Evolutionary conservation across 2,113 vertebrate species (phyloP), one percentile per base, ranked within the genome.

Genomic region (Perca fluviatilis): DNA sequence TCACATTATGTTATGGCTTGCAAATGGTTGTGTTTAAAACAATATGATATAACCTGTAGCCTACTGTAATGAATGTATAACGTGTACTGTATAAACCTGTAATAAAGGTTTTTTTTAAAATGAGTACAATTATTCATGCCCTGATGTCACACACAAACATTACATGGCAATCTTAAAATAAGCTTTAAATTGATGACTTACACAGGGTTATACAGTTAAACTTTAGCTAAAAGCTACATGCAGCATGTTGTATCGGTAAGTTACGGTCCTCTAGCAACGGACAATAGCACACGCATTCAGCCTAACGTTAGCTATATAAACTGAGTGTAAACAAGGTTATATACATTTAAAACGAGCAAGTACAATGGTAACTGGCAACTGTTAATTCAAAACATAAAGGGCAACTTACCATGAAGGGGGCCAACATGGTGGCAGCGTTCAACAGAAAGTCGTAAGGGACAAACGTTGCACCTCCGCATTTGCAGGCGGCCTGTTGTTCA

Each of bases 341-440:
- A 16, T 2, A 0, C 19, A 56, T 43, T 61, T 30, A 65, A 23
- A 11, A 14, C 0, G 2, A n/a, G 1, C 0, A 10, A 12, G 3
- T 33, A 0, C 27, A 19, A 51, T 4, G 2, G 7, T 6, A 6
- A 2, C 2, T 2, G 0, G 3, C 11, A 12, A 68, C 7, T 27
- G 16, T 0, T 6, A 16, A 18, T 36, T 40, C 0, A 8, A 69
- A 71, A 80, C 46, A 0, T 56, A 60, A 86, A 91, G 86, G 85
- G 79, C 74, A 73, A 81, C 90, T 90, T 40, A 95, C 94, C 78
- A 60, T 3, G 21, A 91, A 40, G 76, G 65, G 5, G 0, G 85
- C 79, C 4, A 93, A 89, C 95, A 96, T 96, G 53, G 65, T 77
- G 19, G 27, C 40, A 2, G 15, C 10, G 36, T 75, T 33, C 50